Percentiles rank a stretch among this genome's conserved stretches.
phyloP scores from a whole-genome alignment of 2,113 vertebrate species.

The Odocoileus hemionus region DNA sequence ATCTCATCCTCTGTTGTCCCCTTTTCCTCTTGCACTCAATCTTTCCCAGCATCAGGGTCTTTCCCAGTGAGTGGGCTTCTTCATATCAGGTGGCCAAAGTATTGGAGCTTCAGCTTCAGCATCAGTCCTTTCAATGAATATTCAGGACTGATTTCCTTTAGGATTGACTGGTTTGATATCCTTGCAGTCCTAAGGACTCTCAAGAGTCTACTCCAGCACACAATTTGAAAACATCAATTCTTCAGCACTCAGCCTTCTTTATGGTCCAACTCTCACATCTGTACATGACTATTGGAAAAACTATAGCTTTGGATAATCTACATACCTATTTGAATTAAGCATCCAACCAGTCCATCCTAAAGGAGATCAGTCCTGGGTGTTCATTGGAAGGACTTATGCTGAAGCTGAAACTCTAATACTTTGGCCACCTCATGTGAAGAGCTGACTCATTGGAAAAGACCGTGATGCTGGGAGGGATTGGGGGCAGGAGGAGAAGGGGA shows the following conservation, averaged over 20 bases:
- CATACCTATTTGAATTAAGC: background rate
- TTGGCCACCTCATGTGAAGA: too few species aligned
- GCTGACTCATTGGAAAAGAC: too few species aligned
- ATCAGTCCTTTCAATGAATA: background rate
- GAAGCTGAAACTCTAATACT: too few species aligned
- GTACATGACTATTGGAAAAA: background rate
- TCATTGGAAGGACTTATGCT: too few species aligned
- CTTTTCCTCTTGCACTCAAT: background rate
- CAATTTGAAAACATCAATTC: background rate
- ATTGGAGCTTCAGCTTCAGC: background rate
- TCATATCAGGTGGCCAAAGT: background rate
- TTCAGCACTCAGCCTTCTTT: background rate
- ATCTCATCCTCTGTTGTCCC: background rate
- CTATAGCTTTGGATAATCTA: background rate
- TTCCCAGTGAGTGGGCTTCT: background rate
- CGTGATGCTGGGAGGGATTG: too few species aligned
- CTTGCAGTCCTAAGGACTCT: background rate
- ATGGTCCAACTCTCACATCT: background rate
- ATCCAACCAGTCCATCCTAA: too few species aligned
- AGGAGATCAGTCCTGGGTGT: too few species aligned
- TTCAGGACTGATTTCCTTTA: background rate
- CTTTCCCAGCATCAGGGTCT: background rate
- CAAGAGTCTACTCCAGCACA: background rate
- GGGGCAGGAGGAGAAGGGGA: too few species aligned
- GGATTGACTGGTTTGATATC: background rate